These are phyloP conservation scores for Oopsacas minuta DNA, from an alignment of 37 sponge, comb jelly and placozoan genomes.

Conservation along the genomic window DNA sequence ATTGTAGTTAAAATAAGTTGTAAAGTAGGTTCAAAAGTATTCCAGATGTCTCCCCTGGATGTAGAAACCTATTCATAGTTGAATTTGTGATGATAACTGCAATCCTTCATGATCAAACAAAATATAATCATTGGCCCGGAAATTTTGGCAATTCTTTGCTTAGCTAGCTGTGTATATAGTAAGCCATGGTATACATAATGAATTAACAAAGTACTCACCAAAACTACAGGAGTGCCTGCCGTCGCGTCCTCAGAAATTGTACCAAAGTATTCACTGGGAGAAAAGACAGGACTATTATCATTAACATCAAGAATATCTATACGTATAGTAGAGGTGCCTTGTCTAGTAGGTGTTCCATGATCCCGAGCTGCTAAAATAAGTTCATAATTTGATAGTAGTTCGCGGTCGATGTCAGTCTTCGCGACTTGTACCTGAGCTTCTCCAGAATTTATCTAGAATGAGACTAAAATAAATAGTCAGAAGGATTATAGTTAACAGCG, in stretches of 20 bases:
- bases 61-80: too few species aligned
- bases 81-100: too few species aligned
- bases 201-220: background rate
- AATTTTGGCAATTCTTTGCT: too few species aligned
- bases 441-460: background rate
- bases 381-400: background rate
- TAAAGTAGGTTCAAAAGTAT: too few species aligned
- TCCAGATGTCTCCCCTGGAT: too few species aligned
- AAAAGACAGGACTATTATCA: slow-evolving; percentile 20
- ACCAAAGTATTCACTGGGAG: background rate
- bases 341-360: slow-evolving; percentile 17
- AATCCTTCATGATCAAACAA: too few species aligned
- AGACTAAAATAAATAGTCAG: background rate
- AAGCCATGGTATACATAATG: too few species aligned
- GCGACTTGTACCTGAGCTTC: background rate
- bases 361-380: background rate
- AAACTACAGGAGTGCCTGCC: background rate
- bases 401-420: background rate
- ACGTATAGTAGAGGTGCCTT: background rate
- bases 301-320: slow-evolving; percentile 21
- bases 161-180: too few species aligned
- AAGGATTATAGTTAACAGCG: background rate
- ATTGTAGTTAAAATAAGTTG: too few species aligned
- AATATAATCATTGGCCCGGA: too few species aligned
- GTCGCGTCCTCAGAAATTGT: background rate